Base-by-base conservation (phyloP, 23 tunicate species). In the Ascidia mentula region DNA sequence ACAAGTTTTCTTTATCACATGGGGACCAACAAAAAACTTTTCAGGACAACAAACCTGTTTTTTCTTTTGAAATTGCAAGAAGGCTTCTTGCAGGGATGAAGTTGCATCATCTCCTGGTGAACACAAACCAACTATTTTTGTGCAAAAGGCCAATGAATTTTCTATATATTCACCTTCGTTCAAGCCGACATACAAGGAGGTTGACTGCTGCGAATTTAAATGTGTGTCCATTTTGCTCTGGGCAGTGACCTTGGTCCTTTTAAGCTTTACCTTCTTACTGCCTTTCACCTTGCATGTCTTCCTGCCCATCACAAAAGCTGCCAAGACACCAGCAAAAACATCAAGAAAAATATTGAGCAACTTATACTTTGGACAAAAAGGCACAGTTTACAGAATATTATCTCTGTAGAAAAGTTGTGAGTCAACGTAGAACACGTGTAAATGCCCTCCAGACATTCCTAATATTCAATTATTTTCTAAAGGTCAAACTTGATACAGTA, bases 41-140 rank as follows among this genome's bases (percentile, higher is more conserved):
- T n/a, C n/a, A n/a, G n/a, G n/a, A n/a, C n/a, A n/a, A 32, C 82
- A 34, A 70, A 86, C 90, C 70, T 86, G 90, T 39, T 72, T 46
- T 37, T 59, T 74, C 59, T 80, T 59, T 26, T 80, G 82, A 59
- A 77, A 86, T 26, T 45, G 80, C 30, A 73, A 72, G 45, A 86
- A 86, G 34, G 90, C 84, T 69, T 86, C 76, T 59, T 86, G 90
- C 79, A 86, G 36, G 28, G 86, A 73, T 5, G 65, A 28, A 20
- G 65, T 20, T 20, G 24, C 65, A 9, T 28, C 24, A 5, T 53
- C 65, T 20, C 65, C 65, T 53, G 13, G 4, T 26, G 4, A 53
- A 53, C 7, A 53, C 1, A 53, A 42, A 42, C 53, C 12, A 15
- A 9, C 53, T 15, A 42, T n/a, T n/a, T n/a, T n/a, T n/a, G n/a